phyloP scores from a whole-genome alignment of 2,113 vertebrate genomes.

The Oreocharis arfaki region DNA sequence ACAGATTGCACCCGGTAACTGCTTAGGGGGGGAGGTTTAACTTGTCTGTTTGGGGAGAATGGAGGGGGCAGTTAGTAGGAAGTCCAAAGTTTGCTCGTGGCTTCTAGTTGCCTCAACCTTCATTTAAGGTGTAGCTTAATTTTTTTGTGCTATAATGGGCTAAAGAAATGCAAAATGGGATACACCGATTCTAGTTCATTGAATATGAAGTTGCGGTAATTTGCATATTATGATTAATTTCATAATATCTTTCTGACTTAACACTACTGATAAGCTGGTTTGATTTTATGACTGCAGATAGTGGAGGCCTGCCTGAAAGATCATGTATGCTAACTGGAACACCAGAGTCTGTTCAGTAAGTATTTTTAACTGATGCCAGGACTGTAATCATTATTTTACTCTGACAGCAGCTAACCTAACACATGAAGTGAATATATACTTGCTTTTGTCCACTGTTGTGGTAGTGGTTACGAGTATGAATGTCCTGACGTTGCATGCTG shows the following conservation, averaged over 20 bases:
- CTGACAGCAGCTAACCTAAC: neutral
- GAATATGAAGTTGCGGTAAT: neutral
- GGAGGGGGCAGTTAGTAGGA: rapidly evolving
- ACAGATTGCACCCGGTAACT: conserved; percentile 94
- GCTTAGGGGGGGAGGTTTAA: neutral
- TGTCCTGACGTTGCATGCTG: neutral
- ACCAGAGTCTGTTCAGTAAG: conserved; percentile 93
- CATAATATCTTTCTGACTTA: neutral
- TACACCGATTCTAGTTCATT: neutral
- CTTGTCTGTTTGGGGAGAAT: neutral
- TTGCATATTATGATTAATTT: neutral
- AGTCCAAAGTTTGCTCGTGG: neutral
- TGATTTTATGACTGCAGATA: conserved; percentile 75
- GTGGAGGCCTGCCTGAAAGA: conserved; percentile 93
- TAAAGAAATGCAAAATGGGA: neutral
- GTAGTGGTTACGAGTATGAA: neutral
- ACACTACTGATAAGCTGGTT: neutral
- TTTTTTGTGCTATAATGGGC: neutral
- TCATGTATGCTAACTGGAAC: conserved; percentile 93
- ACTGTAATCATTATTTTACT: neutral
- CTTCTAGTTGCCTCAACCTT: neutral
- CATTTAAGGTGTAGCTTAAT: neutral
- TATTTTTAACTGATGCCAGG: neutral
- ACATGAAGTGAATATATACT: rapidly evolving
- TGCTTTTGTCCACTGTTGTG: neutral